Evolutionary conservation across 1,140 invertebrate species (phyloP).

Genomic region (Pollicipes pollicipes): DNA sequence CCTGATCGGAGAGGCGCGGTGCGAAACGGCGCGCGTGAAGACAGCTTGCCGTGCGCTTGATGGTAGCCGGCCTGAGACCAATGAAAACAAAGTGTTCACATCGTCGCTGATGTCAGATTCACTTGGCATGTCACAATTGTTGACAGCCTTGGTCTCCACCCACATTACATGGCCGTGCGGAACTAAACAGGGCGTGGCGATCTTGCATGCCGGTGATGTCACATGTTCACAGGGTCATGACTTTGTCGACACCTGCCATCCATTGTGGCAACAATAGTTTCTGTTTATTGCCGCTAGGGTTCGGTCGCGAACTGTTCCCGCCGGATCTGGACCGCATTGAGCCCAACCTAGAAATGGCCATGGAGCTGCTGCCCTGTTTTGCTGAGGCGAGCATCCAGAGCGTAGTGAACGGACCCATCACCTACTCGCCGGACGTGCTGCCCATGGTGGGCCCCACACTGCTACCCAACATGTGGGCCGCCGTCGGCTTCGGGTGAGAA

Average conservation of each 20-base stretch:
- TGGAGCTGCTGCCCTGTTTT: constrained; percentile 25
- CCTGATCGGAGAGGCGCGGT: no score
- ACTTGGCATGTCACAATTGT: no score
- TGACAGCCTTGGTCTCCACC: no score
- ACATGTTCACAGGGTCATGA: no score
- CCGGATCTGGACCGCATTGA: constrained; percentile 25
- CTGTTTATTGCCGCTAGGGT: constrained; percentile 22
- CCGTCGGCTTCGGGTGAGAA: constrained; percentile 29
- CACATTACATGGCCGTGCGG: no score
- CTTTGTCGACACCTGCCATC: no score
- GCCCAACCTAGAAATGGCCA: constrained; percentile 25
- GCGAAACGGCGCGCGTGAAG: no score
- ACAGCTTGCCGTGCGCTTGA: no score
- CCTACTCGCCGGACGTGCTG: constrained; percentile 26
- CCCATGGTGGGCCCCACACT: constrained; percentile 26
- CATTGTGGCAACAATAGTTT: no score
- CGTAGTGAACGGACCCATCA: constrained; percentile 28
- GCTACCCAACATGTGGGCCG: constrained; percentile 29
- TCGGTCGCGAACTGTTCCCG: constrained; percentile 28
- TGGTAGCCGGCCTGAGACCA: no score
- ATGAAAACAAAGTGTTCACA: no score
- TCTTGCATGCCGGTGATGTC: neutral
- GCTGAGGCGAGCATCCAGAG: constrained; percentile 23
- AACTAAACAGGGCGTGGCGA: neutral
- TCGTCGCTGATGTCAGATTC: no score